Conservation (phyloP, 2,113 vertebrate genomes). For the Erinaceus europaeus region DNA sequence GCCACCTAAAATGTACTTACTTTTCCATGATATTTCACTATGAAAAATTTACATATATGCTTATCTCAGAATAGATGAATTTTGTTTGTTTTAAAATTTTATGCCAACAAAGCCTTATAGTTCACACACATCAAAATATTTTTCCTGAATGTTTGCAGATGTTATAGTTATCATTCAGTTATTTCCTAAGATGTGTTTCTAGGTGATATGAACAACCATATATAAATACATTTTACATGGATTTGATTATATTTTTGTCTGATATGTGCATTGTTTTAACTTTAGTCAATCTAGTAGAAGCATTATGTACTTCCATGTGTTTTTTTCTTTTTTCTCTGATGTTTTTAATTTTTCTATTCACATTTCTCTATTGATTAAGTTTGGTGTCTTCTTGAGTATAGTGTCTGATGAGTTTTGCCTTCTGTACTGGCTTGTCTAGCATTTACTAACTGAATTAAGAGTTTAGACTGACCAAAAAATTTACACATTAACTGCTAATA, state of each 20-base stretch:
- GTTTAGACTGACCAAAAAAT: neutral
- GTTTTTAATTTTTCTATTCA: too few relatives aligned
- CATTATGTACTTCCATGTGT: neutral
- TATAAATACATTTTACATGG: neutral
- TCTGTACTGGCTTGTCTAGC: neutral
- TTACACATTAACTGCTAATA: neutral
- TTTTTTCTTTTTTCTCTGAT: too few relatives aligned
- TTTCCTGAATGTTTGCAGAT: neutral
- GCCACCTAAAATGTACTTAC: neutral
- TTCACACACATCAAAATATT: neutral
- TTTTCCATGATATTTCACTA: rapidly evolving
- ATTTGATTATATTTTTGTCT: neutral
- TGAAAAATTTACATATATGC: neutral
- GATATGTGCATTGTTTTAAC: neutral
- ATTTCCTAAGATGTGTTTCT: too few relatives aligned
- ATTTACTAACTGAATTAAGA: neutral
- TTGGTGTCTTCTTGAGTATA: too few relatives aligned
- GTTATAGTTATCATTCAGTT: too few relatives aligned
- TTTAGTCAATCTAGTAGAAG: neutral
- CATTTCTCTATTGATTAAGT: too few relatives aligned
- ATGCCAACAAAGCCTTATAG: neutral
- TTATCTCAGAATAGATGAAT: neutral
- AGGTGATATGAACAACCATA: neutral
- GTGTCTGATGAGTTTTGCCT: neutral
- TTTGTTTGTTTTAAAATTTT: neutral